These are phyloP conservation scores for Peribatodes rhomboidaria DNA, from an alignment of 2,888 invertebrate species.

Conservation along the genomic window DNA sequence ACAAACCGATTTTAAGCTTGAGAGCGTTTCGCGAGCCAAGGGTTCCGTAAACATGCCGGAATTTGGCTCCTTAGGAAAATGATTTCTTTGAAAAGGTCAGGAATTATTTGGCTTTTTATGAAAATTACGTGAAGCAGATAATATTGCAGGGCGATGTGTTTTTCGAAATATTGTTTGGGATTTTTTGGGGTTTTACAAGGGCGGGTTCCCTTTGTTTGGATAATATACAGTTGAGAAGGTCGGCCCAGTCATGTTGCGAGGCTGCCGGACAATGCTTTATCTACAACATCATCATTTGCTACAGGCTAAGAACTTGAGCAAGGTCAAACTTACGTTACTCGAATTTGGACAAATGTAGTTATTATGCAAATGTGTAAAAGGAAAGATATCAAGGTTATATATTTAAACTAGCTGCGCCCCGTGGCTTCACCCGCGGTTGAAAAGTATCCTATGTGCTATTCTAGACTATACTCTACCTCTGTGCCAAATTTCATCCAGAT, in stretches of 20 bases:
- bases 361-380: too few relatives aligned
- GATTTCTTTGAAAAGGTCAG: conserved; percentile 43
- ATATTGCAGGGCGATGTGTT: conserved; percentile 37
- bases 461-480: too few relatives aligned
- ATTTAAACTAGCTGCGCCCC: too few relatives aligned
- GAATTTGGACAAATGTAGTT: conserved; percentile 5
- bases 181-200: conserved; percentile 18
- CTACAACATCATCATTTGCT: not conserved
- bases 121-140: conserved; percentile 40
- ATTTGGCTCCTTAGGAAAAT: conserved; percentile 42
- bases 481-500: too few relatives aligned
- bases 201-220: conserved; percentile 14
- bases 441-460: too few relatives aligned
- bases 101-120: conserved; percentile 41
- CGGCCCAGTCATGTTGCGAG: conserved; percentile 1
- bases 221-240: conserved; percentile 8
- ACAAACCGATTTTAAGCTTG: conserved; percentile 45
- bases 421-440: too few relatives aligned
- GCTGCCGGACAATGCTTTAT: conserved; percentile 4
- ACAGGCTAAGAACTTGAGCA: not conserved
- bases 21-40: conserved; percentile 43
- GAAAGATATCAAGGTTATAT: too few relatives aligned
- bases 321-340: not conserved
- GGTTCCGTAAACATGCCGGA: conserved; percentile 44
- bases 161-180: conserved; percentile 27